These are phyloP conservation scores for Galerucella pusilla DNA, from an alignment of 2,888 invertebrate species.

Conservation along the genomic window DNA sequence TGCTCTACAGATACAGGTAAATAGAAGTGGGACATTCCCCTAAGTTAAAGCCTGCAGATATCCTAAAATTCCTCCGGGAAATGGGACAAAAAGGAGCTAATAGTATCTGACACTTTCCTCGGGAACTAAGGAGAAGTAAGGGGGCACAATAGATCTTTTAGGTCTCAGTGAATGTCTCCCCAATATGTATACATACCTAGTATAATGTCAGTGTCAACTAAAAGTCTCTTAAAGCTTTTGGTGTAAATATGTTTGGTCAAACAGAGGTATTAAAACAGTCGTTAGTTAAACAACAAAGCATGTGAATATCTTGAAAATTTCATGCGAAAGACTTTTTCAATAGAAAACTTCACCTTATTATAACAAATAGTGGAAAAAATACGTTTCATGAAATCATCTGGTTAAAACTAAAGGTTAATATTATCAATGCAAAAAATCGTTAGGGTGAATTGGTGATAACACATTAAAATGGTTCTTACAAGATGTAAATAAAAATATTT, in stretches of 20 bases:
- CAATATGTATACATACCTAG: no score
- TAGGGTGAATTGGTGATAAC: constrained; percentile 35
- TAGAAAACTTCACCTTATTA: constrained; percentile 68
- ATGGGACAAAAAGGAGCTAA: no score
- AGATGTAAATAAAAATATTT: constrained; percentile 61
- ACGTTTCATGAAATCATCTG: constrained; percentile 20
- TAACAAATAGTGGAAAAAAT: constrained; percentile 8
- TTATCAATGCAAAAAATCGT: constrained; percentile 23
- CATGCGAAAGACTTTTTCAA: constrained; percentile 53
- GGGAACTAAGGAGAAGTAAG: no score
- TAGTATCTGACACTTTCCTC: no score
- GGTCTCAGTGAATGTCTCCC: no score
- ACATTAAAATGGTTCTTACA: constrained; percentile 38
- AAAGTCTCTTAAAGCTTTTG: no score
- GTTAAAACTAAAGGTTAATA: constrained; percentile 24
- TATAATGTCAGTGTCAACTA: no score
- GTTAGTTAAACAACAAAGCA: constrained; percentile 14
- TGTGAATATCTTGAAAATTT: constrained; percentile 39
- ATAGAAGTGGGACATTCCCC: no score
- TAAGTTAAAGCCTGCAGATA: no score
- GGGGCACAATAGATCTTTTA: no score
- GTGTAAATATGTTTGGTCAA: constrained; percentile 7
- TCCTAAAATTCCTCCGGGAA: no score
- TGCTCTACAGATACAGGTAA: no score
- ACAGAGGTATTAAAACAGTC: constrained; percentile 3